Base-by-base conservation (phyloP, 2,888 invertebrate genomes). In the Agriotes lineatus region DNA sequence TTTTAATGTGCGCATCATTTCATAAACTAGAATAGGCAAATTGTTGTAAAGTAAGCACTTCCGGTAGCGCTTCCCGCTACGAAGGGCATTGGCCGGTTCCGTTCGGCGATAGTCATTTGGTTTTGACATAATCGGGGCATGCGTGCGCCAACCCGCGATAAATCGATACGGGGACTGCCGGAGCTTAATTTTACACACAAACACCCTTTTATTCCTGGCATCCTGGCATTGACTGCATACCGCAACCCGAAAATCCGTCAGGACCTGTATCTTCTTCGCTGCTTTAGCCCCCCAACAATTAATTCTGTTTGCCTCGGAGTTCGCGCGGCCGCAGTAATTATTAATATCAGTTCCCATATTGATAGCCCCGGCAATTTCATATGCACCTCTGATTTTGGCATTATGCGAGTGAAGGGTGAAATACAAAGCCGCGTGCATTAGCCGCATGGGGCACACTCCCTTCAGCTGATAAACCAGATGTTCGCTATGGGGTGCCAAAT, bases 31-130 rank as follows among this genome's bases (percentile, higher is more conserved):
- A 77, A 75, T 77, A 77, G 78, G 77, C 79, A 79, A 80, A 78
- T 80, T 79, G 75, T 78, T 78, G 76, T 79, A 79, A 80, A 80
- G 77, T 80, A 79, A 77, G 75, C 73, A 76, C 75, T 80, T 79
- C 80, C 79, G 79, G 74, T 74, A 75, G 69, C 67, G 69, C 63
- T 75, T 78, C 75, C 78, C 77, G 77, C 75, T 64, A 25, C 44
- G 73, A 73, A 76, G 78, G 77, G 77, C 77, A 78, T 76, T 78
- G 78, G 72, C 77, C 77, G 78, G 77, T 74, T 76, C 77, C 75
- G 76, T 75, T 75, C 52, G 52, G 63, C 25, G 54, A 64, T 69
- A 54, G 25, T 70, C 56, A 65, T 73, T 69, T 69, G 70, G 66
- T 70, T 76, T 74, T 76, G 72, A 75, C 71, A 71, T 70, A 73